Evolutionary conservation across 2,113 vertebrate genomes (phyloP), one percentile per base, ranked within the genome.

Genomic region (Ascaphus truei): DNA sequence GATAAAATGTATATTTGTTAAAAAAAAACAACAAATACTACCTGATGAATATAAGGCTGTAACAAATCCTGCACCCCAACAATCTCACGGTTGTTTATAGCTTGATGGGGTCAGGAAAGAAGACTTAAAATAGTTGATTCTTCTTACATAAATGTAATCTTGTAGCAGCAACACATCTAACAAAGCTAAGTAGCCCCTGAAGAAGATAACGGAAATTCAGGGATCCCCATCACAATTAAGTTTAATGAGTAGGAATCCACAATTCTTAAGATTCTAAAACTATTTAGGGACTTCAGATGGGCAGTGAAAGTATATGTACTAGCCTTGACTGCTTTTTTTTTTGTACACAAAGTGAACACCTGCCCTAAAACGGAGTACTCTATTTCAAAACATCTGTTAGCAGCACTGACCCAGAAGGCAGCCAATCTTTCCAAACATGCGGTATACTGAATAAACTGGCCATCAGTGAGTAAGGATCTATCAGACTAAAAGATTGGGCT

Each of bases 391-490:
- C 16, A 25, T 68, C 41, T 59, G 55, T 71, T 71, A 71, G 67
- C 67, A 71, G 67, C 67, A 71, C 31, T 41, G 45, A 52, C 52
- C 45, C 57, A 61, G 47, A 52, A 61, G n/a, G 52, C 67, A 60
- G 47, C 34, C 66, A 48, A 41, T 47, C 18, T 60, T 59, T 15
- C 27, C 16, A 23, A n/a, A 57, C 6, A 23, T 57, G 34, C 30
- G 7, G n/a, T n/a, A n/a, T n/a, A n/a, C n/a, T n/a, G n/a, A n/a
- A n/a, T n/a, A 66, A 66, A 66, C 63, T 66, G 63, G 63, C 63
- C 51, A 55, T 36, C 2, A 45, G 37, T 13, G 11, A 65, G 29
- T 29, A 20, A 55, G 34, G 48, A 16, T 18, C 22, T 23, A 47
- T 22, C 2, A 20, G 23, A 18, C 20, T 6, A 47, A 47, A 47